These are phyloP conservation scores for Neoarius graeffei DNA, from an alignment of 2,113 vertebrate genomes.

Conservation along the genomic window DNA sequence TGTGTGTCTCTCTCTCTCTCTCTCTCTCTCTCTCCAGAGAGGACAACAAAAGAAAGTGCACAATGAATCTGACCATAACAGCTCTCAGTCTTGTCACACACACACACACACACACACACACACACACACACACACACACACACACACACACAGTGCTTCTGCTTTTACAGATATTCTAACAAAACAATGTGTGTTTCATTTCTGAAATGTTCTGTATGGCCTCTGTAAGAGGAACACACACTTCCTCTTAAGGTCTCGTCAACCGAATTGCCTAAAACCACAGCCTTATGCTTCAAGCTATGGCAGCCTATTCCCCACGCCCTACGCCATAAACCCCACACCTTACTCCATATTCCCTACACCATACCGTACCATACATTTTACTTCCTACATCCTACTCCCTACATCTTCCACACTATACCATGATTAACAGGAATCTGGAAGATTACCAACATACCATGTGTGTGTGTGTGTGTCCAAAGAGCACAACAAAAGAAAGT, in stretches of 20 bases:
- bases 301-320: not conserved
- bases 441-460: not conserved
- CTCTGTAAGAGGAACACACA: slow-evolving; percentile 10
- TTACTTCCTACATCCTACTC: not conserved
- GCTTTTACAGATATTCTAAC: not conserved
- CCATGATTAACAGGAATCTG: no score
- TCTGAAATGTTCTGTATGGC: not conserved
- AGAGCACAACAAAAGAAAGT: not conserved
- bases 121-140: not conserved
- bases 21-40: no score
- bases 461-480: not conserved
- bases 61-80: not conserved
- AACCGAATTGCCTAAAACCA: not conserved
- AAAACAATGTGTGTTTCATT: not conserved
- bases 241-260: not conserved
- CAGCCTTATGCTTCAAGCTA: not conserved
- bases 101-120: no score
- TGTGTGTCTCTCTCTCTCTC: not conserved
- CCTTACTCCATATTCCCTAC: not conserved
- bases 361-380: not conserved
- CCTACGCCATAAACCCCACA: not conserved
- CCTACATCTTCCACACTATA: not conserved
- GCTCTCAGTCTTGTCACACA: not conserved
- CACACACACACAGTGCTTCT: not conserved
- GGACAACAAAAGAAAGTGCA: not conserved